Conservation (phyloP, 2,113 vertebrate species). For the Labrus mixtus region DNA sequence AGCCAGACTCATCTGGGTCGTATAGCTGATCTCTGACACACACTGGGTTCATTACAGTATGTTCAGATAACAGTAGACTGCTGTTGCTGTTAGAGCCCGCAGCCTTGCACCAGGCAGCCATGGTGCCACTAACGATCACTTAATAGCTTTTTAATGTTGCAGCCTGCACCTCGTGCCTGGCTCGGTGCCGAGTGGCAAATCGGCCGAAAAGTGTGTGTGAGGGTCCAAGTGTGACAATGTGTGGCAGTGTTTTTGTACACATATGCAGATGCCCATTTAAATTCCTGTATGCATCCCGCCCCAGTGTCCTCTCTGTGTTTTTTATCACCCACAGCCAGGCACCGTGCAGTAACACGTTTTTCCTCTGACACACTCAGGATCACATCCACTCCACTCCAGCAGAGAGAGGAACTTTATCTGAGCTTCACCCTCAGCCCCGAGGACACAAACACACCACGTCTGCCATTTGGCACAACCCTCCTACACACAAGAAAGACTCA, state of each 20-base stretch:
- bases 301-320: conserved; percentile 36
- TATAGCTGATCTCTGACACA: conserved; percentile 68
- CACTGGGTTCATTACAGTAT: conserved; percentile 59
- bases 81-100: conserved; percentile 47
- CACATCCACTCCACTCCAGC: conserved; percentile 50
- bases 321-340: conserved; percentile 68
- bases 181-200: conserved; percentile 52
- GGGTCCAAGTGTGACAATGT: conserved; percentile 1
- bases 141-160: conserved; percentile 78
- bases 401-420: conserved; percentile 61
- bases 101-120: conserved; percentile 61
- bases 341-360: conserved; percentile 13
- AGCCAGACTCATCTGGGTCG: conserved; percentile 52
- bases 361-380: conserved; percentile 40
- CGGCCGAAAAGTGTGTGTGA: conserved; percentile 44
- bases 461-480: conserved; percentile 50
- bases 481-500: conserved; percentile 19
- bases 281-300: conserved; percentile 35
- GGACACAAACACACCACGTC: conserved; percentile 52
- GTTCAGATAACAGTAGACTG: conserved; percentile 54
- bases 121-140: conserved; percentile 70
- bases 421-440: conserved; percentile 44
- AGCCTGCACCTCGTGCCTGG: conserved; percentile 57
- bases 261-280: conserved; percentile 26
- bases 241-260: conserved; percentile 23